Percentiles rank a stretch among this genome's conserved stretches.
Evolutionary conservation across 2,113 vertebrate genomes (phyloP).

Genomic region (Dinomys branickii): DNA sequence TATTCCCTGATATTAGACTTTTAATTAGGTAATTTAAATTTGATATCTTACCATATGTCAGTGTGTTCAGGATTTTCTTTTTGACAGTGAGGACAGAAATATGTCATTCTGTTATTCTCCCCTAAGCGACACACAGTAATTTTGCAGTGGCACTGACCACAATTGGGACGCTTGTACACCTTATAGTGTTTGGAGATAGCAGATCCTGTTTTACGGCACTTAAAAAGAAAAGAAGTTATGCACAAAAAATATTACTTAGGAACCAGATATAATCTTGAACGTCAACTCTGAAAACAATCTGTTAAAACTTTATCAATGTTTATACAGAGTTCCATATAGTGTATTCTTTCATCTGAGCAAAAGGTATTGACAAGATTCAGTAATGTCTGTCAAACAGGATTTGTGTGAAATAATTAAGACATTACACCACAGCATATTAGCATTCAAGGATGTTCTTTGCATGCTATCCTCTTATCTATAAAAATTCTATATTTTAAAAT

Average conservation of each 20-base stretch:
- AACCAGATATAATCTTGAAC: neutral
- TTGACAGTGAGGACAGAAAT: constrained; percentile 94
- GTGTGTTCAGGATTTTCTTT: constrained; percentile 86
- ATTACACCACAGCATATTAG: constrained; percentile 56
- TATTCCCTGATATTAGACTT: neutral
- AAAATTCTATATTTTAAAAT: constrained; percentile 67
- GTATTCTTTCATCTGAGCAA: constrained; percentile 52
- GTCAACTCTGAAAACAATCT: constrained; percentile 36
- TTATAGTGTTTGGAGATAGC: constrained; percentile 91
- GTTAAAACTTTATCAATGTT: neutral
- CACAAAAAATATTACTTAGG: neutral
- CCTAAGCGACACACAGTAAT: constrained; percentile 94
- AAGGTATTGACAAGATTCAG: constrained; percentile 26
- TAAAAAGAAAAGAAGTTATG: constrained; percentile 12
- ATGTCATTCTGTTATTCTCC: constrained; percentile 94
- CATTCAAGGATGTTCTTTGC: constrained; percentile 51
- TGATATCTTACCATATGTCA: constrained; percentile 87
- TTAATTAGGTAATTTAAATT: neutral
- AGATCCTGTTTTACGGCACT: constrained; percentile 92
- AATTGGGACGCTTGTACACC: constrained; percentile 92
- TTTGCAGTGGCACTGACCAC: constrained; percentile 87
- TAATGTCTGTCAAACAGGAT: constrained; percentile 47
- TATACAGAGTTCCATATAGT: neutral
- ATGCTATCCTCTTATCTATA: constrained; percentile 62
- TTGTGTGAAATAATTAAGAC: constrained; percentile 49